A percentile compares a stretch with the other conserved stretches of the same genome.
These are phyloP conservation scores for Orius laevigatus DNA, from an alignment of 1,140 invertebrate species.

Conservation along the genomic window DNA sequence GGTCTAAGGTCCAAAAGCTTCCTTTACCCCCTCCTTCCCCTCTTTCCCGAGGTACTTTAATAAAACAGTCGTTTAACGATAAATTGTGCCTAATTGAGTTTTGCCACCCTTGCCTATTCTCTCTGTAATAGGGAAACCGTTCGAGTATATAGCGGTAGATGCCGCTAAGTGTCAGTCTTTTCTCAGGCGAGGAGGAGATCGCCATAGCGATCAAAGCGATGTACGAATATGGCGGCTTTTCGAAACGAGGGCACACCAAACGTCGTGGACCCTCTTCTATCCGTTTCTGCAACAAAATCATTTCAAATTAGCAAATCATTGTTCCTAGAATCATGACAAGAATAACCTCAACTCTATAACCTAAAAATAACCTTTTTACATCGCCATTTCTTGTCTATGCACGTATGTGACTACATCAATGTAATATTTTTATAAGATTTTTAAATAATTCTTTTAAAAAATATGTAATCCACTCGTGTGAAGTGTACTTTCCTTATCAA, in stretches of 20 bases:
- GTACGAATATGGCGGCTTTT: constrained; percentile 96
- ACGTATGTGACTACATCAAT: too few relatives aligned
- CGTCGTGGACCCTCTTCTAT: background rate
- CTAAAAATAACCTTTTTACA: too few relatives aligned
- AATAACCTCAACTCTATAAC: too few relatives aligned
- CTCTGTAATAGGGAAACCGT: constrained; percentile 91
- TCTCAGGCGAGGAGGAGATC: constrained; percentile 82
- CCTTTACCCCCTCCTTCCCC: constrained; percentile 91
- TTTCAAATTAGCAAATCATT: constrained; percentile 2
- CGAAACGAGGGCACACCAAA: constrained; percentile 26
- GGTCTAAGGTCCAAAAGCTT: constrained; percentile 93
- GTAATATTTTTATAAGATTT: too few relatives aligned
- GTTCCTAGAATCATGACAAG: background rate
- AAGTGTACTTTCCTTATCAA: background rate
- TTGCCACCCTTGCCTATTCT: constrained; percentile 92
- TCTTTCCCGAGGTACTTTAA: constrained; percentile 69
- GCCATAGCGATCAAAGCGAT: constrained; percentile 98
- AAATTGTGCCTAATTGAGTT: constrained; percentile 94
- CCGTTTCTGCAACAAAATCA: constrained; percentile 7
- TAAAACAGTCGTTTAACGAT: constrained; percentile 96
- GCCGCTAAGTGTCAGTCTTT: constrained; percentile 89
- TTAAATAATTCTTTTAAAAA: too few relatives aligned
- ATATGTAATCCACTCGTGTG: too few relatives aligned
- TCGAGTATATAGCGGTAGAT: constrained; percentile 97
- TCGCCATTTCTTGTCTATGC: too few relatives aligned